Conservation (phyloP, 2,797 vertebrate species). For the Galagoides demidoff region DNA sequence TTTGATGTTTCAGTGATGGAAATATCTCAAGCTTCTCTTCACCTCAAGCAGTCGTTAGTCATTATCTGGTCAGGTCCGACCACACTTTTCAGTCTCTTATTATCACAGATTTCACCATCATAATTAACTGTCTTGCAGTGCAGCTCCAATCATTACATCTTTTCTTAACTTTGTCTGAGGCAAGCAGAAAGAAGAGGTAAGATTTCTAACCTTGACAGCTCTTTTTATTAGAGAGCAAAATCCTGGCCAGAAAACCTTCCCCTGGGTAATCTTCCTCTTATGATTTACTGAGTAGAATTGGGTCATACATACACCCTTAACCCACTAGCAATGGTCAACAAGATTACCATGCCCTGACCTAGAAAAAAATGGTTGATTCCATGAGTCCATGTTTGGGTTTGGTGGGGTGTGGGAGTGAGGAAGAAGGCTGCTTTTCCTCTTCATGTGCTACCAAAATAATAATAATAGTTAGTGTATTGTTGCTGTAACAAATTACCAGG, state of each 20-base stretch:
- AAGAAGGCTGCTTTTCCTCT: not conserved
- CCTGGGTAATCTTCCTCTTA: not conserved
- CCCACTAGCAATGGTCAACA: not conserved
- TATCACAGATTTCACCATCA: not conserved
- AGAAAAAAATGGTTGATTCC: not conserved
- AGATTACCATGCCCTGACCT: not conserved
- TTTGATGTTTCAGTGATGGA: not conserved
- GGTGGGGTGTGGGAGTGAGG: fast-evolving
- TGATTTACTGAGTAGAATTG: not conserved
- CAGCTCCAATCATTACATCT: not conserved
- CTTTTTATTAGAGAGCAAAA: conserved; percentile 16
- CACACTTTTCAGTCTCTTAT: not conserved
- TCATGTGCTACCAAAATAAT: not conserved
- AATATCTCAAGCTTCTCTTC: not conserved
- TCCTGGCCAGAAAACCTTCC: not conserved
- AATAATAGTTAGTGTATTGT: not conserved
- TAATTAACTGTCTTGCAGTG: not conserved
- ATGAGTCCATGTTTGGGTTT: not conserved
- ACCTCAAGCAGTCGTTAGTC: not conserved
- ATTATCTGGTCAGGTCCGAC: not conserved
- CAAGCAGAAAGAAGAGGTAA: not conserved
- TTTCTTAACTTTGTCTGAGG: not conserved
- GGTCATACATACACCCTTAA: not conserved
- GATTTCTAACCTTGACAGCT: not conserved
- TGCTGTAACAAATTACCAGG: not conserved